Percentiles rank a stretch among this genome's conserved stretches.
Conservation (phyloP, 2,888 invertebrate genomes). For the Podabrus alpinus region DNA sequence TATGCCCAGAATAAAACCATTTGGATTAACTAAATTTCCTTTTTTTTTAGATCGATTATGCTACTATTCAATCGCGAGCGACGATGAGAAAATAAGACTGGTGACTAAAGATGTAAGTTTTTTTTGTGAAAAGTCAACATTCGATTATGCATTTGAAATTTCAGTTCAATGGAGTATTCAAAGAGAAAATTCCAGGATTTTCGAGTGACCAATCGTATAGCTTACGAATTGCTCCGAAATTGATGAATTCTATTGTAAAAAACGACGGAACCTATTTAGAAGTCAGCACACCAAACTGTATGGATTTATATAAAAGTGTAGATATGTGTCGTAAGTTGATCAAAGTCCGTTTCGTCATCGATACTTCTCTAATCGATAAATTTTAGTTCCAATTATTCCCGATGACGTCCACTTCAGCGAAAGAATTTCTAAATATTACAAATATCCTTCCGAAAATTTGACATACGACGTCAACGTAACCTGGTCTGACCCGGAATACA, state of each 20-base stretch:
- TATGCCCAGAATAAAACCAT: not conserved
- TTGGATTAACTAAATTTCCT: constrained; percentile 5
- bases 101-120: not conserved
- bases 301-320: constrained; percentile 50
- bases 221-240: not conserved
- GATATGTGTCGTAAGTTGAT: constrained; percentile 4
- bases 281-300: constrained; percentile 58
- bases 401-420: constrained; percentile 41
- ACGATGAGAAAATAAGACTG: not conserved
- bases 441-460: constrained; percentile 11
- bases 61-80: constrained; percentile 43
- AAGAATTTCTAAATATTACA: constrained; percentile 36
- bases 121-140: not conserved
- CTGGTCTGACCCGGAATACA: constrained; percentile 56
- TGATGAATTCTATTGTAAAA: not conserved
- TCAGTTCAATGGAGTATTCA: not conserved
- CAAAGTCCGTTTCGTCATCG: not conserved
- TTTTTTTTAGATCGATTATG: constrained; percentile 45
- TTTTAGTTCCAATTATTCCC: constrained; percentile 28
- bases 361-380: not conserved
- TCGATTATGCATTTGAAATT: not conserved
- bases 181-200: constrained; percentile 37
- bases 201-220: not conserved
- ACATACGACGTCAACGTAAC: constrained; percentile 53
- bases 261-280: constrained; percentile 20